Base-by-base conservation (phyloP, 2,797 vertebrate species). In the Clarias laeviceps region DNA sequence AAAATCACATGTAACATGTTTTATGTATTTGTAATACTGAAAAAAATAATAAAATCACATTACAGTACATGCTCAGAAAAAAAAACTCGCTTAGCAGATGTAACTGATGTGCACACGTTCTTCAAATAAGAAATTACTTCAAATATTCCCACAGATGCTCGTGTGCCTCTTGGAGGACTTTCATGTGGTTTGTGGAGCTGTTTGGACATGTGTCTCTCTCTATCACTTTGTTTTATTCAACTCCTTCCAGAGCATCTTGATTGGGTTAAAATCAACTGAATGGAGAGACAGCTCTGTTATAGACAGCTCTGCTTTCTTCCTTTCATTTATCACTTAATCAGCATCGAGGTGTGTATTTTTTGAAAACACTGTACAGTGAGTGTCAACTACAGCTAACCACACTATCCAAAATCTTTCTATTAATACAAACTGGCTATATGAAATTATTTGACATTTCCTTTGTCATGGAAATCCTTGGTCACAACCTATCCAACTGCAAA, bases 211-310 rank as follows among this genome's bases (percentile, higher is more conserved):
- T 50, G 40, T 74, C 14, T 74, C 45, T 73, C 40, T 40, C 34
- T 37, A 7, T 34, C 70, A 50, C 1, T 45, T 6, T 4, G 2
- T 80, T 64, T 20, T 64, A 40, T 64, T 79, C 34, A 79, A 79
- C 32, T 62, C 34, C 32, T 79, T 79, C 59, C 77, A 79, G 77
- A 79, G 32, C 57, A 79, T 62, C 59, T 64, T 79, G 59, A 79
- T 62, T 70, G 54, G 29, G 50, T 65, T 29, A 34, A 40, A 79
- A 14, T 79, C 59, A 79, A 62, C 34, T 62, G 22, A 80, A 79
- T 40, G 0, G 34, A 64, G 24, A 79, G n/a, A 62, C 24, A 12
- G 18, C 29, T 50, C 37, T 64, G 61, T 65, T 40, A 40, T 18
- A 62, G 57, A 62, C 59, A 80, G 57, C 32, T 40, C 32, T n/a